Conservation (phyloP, 2,113 vertebrate genomes). For the Monopterus albus region DNA sequence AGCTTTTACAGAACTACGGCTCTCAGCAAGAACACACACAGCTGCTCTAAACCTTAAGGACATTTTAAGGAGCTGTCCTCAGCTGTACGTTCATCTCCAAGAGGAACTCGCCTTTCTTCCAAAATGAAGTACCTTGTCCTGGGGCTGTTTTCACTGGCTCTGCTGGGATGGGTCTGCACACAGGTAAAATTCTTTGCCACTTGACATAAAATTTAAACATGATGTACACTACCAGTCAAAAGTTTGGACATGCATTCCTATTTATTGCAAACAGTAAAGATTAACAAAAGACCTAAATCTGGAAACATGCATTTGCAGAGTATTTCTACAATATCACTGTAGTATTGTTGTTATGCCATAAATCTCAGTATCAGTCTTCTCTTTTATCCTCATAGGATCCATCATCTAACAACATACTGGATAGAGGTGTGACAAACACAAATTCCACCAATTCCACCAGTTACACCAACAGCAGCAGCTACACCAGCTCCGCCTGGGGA, state of each 20-base stretch:
- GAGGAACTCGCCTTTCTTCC: constrained; percentile 1
- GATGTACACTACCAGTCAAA: neutral
- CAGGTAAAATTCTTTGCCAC: constrained; percentile 34
- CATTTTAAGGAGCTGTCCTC: neutral
- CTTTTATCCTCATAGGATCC: neutral
- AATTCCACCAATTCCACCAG: no score
- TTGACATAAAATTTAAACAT: neutral
- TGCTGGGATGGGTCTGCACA: constrained; percentile 21
- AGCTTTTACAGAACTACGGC: neutral
- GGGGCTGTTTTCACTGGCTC: constrained; percentile 25
- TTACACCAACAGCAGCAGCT: no score
- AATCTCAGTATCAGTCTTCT: neutral
- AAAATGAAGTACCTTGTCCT: constrained; percentile 46
- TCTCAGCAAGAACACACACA: neutral
- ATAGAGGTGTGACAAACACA: no score
- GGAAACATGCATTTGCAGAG: neutral
- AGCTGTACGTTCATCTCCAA: neutral
- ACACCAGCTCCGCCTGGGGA: no score
- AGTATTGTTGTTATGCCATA: no score
- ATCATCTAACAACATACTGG: no score
- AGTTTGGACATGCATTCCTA: no score
- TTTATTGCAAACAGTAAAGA: no score
- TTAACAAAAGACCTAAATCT: no score
- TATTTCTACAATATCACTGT: no score
- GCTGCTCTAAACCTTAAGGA: neutral